These are phyloP conservation scores for Gari tellinella DNA, from an alignment of 2,888 invertebrate species.

Conservation along the genomic window DNA sequence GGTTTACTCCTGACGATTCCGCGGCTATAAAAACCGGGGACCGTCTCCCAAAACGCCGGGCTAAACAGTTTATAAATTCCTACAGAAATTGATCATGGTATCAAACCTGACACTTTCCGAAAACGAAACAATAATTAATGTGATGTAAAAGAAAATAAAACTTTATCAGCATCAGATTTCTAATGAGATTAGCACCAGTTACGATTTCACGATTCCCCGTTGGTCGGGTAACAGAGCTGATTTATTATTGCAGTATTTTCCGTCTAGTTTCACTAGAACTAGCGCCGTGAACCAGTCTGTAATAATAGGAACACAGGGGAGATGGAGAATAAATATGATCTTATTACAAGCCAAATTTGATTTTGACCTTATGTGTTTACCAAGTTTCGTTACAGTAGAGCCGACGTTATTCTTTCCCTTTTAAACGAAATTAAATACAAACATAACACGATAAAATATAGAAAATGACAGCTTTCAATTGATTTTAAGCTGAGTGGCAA, in stretches of 20 bases:
- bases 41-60: conserved; percentile 34
- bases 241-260: conserved; percentile 24
- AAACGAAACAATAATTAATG: conserved; percentile 53
- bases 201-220: conserved; percentile 29
- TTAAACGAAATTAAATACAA: too few relatives aligned
- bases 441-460: too few relatives aligned
- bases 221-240: conserved; percentile 27
- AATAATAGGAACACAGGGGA: too few relatives aligned
- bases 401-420: too few relatives aligned
- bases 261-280: conserved; percentile 28
- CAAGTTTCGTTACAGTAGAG: too few relatives aligned
- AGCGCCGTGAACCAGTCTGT: not conserved
- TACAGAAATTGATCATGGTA: conserved; percentile 30
- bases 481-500: too few relatives aligned
- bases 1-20: conserved; percentile 30
- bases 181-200: conserved; percentile 42
- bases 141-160: conserved; percentile 47
- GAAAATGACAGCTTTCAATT: too few relatives aligned
- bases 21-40: conserved; percentile 37
- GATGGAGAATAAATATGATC: too few relatives aligned
- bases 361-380: too few relatives aligned
- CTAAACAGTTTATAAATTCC: conserved; percentile 58
- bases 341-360: too few relatives aligned
- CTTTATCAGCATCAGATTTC: conserved; percentile 38
- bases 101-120: conserved; percentile 42